A percentile compares a stretch with the other conserved stretches of the same genome.
Evolutionary conservation across 1,140 invertebrate genomes (phyloP).

Genomic region (Tribolium castaneum): DNA sequence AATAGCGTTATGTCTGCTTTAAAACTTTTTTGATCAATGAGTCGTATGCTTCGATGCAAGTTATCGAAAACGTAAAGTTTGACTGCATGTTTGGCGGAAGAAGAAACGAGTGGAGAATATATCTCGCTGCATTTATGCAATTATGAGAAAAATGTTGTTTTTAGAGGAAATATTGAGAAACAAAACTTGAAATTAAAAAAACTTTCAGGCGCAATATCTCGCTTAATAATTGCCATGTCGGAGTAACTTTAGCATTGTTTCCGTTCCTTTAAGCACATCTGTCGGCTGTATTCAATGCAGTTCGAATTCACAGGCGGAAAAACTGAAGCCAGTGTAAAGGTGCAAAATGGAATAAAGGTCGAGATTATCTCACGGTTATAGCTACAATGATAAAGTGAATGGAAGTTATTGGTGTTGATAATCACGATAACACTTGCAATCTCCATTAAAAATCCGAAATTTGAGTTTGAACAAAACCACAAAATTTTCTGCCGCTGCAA

Average conservation of each 20-base stretch:
- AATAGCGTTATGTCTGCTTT: too few relatives aligned
- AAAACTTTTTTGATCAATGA: too few relatives aligned
- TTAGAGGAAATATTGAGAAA: background rate
- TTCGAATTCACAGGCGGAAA: background rate
- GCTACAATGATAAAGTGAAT: background rate
- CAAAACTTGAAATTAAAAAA: conserved; percentile 31
- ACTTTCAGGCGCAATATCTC: conserved; percentile 10
- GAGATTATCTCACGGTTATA: background rate
- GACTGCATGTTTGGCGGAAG: too few relatives aligned
- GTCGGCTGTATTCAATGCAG: conserved; percentile 13
- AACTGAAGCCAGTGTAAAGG: background rate
- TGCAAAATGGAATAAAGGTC: background rate
- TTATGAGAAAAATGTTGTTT: background rate
- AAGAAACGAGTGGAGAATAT: background rate
- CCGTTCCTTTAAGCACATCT: conserved; percentile 25
- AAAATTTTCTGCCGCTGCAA: conserved; percentile 4
- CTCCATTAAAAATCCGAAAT: conserved; percentile 10
- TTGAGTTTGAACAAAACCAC: conserved; percentile 29
- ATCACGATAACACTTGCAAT: background rate
- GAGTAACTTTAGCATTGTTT: conserved; percentile 28
- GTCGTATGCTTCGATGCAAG: too few relatives aligned
- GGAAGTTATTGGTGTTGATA: background rate
- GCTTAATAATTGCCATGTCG: conserved; percentile 19
- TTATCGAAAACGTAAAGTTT: too few relatives aligned
- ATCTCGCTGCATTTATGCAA: background rate